phyloP scores from a whole-genome alignment of 2,113 vertebrate species.

The Hucho hucho region DNA sequence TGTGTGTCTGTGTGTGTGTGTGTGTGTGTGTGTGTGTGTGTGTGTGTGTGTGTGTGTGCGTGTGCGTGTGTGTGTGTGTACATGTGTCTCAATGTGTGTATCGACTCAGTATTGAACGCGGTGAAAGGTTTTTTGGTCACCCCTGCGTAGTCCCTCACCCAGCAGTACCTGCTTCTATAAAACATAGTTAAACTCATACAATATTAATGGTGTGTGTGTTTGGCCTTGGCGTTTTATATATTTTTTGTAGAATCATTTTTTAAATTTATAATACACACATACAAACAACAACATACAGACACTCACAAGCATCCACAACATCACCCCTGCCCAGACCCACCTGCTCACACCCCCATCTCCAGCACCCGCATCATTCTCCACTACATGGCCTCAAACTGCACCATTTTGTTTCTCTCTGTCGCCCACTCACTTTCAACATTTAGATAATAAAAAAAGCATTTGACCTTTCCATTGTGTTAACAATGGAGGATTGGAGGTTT shows the following conservation, averaged over 20 bases:
- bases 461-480: too few species aligned
- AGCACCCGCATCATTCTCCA: too few species aligned
- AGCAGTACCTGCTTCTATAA: background rate
- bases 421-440: too few species aligned
- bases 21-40: background rate
- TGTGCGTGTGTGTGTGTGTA: constrained; percentile 16
- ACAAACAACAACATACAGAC: too few species aligned
- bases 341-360: too few species aligned
- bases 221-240: background rate
- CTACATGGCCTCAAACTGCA: too few species aligned
- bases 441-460: too few species aligned
- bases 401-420: too few species aligned
- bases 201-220: background rate
- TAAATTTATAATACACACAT: too few species aligned
- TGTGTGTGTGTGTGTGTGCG: constrained; percentile 15
- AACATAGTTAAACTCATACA: background rate
- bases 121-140: background rate
- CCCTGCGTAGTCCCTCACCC: background rate
- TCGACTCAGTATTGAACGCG: background rate
- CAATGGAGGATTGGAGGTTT: too few species aligned
- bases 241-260: background rate
- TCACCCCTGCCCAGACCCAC: too few species aligned
- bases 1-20: background rate
- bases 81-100: background rate
- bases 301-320: too few species aligned